These are phyloP conservation scores for Nasonia longicornis DNA, from an alignment of 1,140 invertebrate species.

Conservation along the genomic window DNA sequence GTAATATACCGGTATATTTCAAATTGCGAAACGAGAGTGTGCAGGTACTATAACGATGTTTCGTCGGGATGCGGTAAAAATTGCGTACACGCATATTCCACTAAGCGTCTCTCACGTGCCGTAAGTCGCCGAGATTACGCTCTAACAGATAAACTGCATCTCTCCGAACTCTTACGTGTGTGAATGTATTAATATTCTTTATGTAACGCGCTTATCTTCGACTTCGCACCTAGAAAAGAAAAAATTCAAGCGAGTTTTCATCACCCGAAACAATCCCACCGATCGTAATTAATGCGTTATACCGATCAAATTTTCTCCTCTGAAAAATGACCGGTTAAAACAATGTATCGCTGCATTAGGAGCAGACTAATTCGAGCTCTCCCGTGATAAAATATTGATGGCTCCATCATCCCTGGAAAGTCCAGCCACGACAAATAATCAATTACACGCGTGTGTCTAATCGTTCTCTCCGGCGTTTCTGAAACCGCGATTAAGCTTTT, in stretches of 20 bases:
- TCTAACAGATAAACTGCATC: background rate
- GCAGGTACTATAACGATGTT: too few species aligned
- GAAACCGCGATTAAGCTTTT: too few species aligned
- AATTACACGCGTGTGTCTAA: background rate
- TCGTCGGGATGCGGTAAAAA: too few species aligned
- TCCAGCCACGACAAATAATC: too few species aligned
- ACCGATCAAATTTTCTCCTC: background rate
- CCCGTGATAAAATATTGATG: background rate
- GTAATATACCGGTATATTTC: too few species aligned
- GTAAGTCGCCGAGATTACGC: too few species aligned
- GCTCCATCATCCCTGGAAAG: too few species aligned
- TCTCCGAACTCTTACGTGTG: background rate
- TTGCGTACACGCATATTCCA: too few species aligned
- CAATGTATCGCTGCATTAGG: background rate
- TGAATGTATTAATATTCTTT: background rate
- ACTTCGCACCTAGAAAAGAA: background rate
- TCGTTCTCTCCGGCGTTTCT: background rate
- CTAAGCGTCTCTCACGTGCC: too few species aligned
- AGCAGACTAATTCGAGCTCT: background rate
- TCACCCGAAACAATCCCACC: background rate
- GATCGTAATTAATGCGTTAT: background rate
- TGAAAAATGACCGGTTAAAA: background rate
- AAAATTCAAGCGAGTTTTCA: background rate
- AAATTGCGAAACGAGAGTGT: too few species aligned
- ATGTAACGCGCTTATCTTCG: background rate